Percentiles rank a stretch among this genome's conserved stretches.
These are phyloP conservation scores for Cecidostiba fungosa DNA, from an alignment of 2,888 invertebrate species.

Conservation along the genomic window DNA sequence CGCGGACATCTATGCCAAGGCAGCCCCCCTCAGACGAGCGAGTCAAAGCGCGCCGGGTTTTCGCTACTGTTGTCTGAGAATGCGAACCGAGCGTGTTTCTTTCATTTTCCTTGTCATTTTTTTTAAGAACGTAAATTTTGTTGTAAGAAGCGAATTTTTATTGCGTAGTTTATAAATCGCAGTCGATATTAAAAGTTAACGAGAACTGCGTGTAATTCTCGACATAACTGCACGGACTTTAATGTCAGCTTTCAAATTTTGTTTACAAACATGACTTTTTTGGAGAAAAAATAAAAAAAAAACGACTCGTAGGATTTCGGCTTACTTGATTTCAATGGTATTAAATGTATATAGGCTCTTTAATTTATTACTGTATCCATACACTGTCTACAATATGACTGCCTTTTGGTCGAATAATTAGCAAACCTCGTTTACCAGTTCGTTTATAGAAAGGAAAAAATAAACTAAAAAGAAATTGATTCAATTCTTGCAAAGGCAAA, in stretches of 20 bases:
- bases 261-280: not conserved
- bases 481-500: not conserved
- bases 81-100: not conserved
- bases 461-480: not conserved
- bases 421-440: not conserved
- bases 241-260: not conserved
- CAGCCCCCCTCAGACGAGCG: not conserved
- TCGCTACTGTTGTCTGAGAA: not conserved
- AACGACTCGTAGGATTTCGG: not conserved
- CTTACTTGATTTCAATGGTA: not conserved
- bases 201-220: not conserved
- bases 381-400: not conserved
- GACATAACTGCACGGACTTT: not conserved
- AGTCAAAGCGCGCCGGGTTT: not conserved
- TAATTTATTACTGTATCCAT: not conserved
- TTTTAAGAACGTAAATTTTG: not conserved
- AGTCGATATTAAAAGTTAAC: not conserved
- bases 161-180: not conserved
- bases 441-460: not conserved
- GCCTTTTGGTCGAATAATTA: not conserved
- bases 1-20: constrained; percentile 69
- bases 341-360: not conserved
- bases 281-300: not conserved
- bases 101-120: not conserved
- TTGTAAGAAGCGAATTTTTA: no score